phyloP scores from a whole-genome alignment of 2,888 invertebrate species.

The Drosophila neotestacea region DNA sequence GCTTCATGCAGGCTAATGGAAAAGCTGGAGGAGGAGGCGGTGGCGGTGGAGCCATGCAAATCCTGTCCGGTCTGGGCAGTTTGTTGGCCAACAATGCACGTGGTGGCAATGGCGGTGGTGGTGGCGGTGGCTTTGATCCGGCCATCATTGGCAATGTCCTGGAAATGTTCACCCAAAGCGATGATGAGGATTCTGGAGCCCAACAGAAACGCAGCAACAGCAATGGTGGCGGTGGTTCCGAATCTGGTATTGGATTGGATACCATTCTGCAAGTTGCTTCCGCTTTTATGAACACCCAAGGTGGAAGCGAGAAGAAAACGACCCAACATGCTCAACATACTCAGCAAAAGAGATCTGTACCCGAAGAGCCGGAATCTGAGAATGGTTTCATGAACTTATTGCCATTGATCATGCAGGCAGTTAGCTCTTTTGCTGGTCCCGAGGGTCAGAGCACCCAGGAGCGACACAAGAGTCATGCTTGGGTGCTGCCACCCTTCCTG shows the following conservation, averaged over 20 bases:
- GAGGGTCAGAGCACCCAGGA: slow-evolving; percentile 88
- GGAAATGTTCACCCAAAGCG: slow-evolving; percentile 86
- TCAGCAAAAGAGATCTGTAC: slow-evolving; percentile 69
- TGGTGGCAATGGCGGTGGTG: slow-evolving; percentile 81
- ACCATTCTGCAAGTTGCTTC: slow-evolving; percentile 87
- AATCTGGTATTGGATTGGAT: slow-evolving; percentile 86
- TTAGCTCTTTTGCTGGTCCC: slow-evolving; percentile 88
- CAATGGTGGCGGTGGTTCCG: slow-evolving; percentile 60
- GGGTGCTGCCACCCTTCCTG: slow-evolving; percentile 90
- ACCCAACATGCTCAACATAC: slow-evolving; percentile 57
- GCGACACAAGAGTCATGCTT: slow-evolving; percentile 89
- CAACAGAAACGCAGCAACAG: slow-evolving; percentile 61
- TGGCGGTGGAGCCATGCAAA: slow-evolving; percentile 83
- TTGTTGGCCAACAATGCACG: slow-evolving; percentile 81
- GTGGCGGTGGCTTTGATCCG: slow-evolving; percentile 87
- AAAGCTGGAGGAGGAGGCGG: slow-evolving; percentile 68
- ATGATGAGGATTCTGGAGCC: slow-evolving; percentile 60
- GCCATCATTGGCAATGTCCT: slow-evolving; percentile 87
- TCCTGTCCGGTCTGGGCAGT: slow-evolving; percentile 84
- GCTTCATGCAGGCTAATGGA: slow-evolving; percentile 89
- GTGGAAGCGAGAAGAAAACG: slow-evolving; percentile 39
- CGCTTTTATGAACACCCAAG: slow-evolving; percentile 86
- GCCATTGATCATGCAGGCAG: slow-evolving; percentile 89
- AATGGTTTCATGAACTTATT: slow-evolving; percentile 86
- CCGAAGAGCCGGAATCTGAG: slow-evolving; percentile 62